Percentiles rank a stretch among this genome's conserved stretches.
Conservation (phyloP, 2,888 invertebrate genomes). For the Leptinotarsa peninsularis region DNA sequence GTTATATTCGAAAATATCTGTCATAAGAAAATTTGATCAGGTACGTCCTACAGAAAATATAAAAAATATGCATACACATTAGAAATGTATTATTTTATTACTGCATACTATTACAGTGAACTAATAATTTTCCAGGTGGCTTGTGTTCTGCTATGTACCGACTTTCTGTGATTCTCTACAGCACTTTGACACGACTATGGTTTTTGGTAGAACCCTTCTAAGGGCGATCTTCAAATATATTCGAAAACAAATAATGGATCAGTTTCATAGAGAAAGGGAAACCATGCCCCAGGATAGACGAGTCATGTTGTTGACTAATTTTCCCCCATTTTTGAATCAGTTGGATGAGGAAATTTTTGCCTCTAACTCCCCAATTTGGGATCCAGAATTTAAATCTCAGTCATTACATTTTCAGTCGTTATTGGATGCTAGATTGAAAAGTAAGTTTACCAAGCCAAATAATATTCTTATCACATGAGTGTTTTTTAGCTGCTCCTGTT, state of each 20-base stretch:
- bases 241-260: constrained; percentile 88
- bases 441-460: constrained; percentile 45
- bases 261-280: constrained; percentile 89
- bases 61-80: too few species aligned
- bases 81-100: too few species aligned
- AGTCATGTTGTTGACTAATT: constrained; percentile 85
- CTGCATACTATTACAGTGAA: too few species aligned
- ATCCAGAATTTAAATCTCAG: constrained; percentile 85
- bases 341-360: constrained; percentile 90
- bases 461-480: too few species aligned
- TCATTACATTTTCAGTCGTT: constrained; percentile 76
- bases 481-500: constrained; percentile 39
- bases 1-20: too few species aligned
- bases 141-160: constrained; percentile 95
- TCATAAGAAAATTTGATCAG: too few species aligned
- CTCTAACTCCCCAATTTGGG: constrained; percentile 91
- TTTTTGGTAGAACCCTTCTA: constrained; percentile 90
- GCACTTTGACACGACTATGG: constrained; percentile 89
- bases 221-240: constrained; percentile 84
- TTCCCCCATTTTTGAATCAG: constrained; percentile 91
- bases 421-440: constrained; percentile 68
- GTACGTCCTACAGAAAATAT: too few species aligned
- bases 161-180: constrained; percentile 94
- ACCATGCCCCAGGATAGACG: constrained; percentile 90
- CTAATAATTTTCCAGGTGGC: constrained; percentile 74